These are phyloP conservation scores for Pomatorhinus ruficollis DNA, from an alignment of 2,113 vertebrate species.

Conservation along the genomic window DNA sequence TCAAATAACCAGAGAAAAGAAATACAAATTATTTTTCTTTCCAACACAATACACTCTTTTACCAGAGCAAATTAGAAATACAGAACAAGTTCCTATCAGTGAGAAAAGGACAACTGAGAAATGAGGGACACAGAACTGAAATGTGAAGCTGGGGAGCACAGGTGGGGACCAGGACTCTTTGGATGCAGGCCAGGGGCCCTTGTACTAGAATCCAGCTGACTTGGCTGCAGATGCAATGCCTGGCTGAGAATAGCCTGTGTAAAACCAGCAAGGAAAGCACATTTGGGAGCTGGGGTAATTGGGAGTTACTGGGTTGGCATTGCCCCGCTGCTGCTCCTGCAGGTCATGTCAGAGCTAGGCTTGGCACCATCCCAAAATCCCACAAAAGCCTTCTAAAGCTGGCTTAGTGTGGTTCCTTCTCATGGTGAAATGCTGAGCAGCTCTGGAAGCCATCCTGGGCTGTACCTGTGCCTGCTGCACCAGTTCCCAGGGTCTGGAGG, in stretches of 20 bases:
- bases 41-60: background rate
- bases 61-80: slow-evolving; percentile 35
- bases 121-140: background rate
- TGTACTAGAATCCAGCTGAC: background rate
- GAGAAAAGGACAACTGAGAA: background rate
- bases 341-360: rapidly evolving
- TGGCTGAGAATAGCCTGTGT: rapidly evolving
- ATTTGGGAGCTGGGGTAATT: background rate
- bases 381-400: background rate
- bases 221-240: rapidly evolving
- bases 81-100: background rate
- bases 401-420: background rate
- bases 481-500: rapidly evolving
- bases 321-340: background rate
- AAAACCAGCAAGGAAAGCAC: background rate
- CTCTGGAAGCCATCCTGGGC: background rate
- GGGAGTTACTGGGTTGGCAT: background rate
- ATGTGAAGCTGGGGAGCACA: rapidly evolving
- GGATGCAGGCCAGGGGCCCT: background rate
- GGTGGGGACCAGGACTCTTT: rapidly evolving
- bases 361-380: background rate
- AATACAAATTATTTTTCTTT: slow-evolving; percentile 1
- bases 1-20: background rate
- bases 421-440: rapidly evolving
- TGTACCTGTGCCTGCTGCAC: background rate